phyloP scores from a whole-genome alignment of 2,797 vertebrate genomes.

The Centroberyx gerrardi region DNA sequence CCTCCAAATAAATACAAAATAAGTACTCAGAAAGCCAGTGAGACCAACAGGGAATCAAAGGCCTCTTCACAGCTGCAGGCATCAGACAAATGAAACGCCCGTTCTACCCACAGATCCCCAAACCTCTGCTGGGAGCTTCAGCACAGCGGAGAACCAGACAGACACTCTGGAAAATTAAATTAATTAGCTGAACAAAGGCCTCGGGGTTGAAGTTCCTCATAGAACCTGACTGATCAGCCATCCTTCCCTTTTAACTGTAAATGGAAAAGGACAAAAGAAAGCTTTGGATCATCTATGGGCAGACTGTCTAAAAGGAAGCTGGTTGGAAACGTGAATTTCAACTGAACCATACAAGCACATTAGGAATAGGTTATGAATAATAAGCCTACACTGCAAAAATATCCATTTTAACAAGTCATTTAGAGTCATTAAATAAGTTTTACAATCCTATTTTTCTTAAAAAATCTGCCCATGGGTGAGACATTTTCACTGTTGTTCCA shows the following conservation, averaged over 20 bases:
- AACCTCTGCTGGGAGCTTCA: conserved; percentile 27
- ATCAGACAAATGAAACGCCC: conserved; percentile 46
- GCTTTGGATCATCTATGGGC: conserved; percentile 48
- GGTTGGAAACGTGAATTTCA: conserved; percentile 42
- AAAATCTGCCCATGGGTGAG: no score
- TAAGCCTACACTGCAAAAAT: neutral
- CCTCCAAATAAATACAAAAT: neutral
- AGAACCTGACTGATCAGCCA: conserved; percentile 59
- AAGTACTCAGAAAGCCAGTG: conserved; percentile 15
- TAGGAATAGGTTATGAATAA: conserved; percentile 28
- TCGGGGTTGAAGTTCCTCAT: conserved; percentile 26
- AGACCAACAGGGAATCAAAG: conserved; percentile 49
- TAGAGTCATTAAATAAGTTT: neutral
- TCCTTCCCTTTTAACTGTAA: conserved; percentile 70
- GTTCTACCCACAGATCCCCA: conserved; percentile 23
- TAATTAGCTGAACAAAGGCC: conserved; percentile 49
- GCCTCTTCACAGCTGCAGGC: conserved; percentile 43
- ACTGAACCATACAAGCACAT: conserved; percentile 2
- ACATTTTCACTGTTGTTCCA: no score
- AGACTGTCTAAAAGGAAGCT: conserved; percentile 50
- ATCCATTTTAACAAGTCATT: neutral
- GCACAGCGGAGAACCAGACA: conserved; percentile 9
- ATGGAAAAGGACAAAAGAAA: conserved; percentile 67
- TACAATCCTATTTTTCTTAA: no score
- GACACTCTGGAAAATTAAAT: conserved; percentile 35